These are phyloP conservation scores for Platyrinchus mystaceus DNA, from an alignment of 2,797 vertebrate species.

Conservation along the genomic window DNA sequence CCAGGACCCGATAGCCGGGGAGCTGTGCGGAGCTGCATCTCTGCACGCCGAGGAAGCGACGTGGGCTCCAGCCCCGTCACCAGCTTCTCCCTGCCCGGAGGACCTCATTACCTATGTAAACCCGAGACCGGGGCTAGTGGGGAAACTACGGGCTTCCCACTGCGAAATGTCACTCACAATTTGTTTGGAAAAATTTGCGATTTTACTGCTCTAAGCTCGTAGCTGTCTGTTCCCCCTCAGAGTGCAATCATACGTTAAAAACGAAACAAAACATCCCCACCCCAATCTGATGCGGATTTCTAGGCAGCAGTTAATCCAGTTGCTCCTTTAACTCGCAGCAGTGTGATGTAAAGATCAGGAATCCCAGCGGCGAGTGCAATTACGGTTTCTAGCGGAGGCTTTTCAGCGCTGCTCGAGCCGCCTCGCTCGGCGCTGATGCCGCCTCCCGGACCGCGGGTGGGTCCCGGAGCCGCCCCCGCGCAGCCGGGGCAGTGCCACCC, in stretches of 20 bases:
- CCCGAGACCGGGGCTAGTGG: neutral
- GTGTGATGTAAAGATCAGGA: neutral
- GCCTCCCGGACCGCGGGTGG: neutral
- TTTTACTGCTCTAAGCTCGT: neutral
- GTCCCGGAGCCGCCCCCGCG: neutral
- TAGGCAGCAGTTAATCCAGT: neutral
- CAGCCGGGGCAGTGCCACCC: neutral
- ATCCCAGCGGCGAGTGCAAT: neutral
- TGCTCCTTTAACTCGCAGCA: neutral
- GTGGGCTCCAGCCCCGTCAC: neutral
- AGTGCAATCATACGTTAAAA: neutral
- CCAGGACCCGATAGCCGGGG: neutral
- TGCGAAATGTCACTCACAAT: constrained; percentile 31
- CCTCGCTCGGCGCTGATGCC: neutral
- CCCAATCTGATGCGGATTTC: neutral
- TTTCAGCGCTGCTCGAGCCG: neutral
- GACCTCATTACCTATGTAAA: constrained; percentile 35
- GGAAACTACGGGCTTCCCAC: neutral
- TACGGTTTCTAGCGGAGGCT: neutral
- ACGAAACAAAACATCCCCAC: neutral
- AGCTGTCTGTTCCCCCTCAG: neutral
- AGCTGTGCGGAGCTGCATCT: neutral
- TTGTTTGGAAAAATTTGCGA: constrained; percentile 34
- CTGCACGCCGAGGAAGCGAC: neutral
- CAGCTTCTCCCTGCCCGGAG: neutral